phyloP scores from a whole-genome alignment of 2,888 invertebrate species.

The Diplolepis rosae region DNA sequence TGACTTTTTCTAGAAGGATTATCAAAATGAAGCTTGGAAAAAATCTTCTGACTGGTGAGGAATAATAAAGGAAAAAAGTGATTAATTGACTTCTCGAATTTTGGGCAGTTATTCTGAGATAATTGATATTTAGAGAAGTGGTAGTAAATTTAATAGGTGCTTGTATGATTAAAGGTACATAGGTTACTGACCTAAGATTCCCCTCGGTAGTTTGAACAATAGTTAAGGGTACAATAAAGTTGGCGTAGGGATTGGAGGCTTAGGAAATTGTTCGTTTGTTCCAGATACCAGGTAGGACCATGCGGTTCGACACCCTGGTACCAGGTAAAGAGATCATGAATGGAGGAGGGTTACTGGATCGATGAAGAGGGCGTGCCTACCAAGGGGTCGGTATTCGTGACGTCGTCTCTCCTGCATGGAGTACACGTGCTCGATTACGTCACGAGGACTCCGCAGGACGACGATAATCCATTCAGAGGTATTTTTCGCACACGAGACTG shows the following conservation, averaged over 20 bases:
- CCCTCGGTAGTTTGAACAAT: slow-evolving; percentile 17
- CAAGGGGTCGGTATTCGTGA: slow-evolving; percentile 60
- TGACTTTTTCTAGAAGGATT: too few relatives aligned
- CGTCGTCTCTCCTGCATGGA: slow-evolving; percentile 57
- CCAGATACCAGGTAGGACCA: slow-evolving; percentile 63
- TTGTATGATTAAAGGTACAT: slow-evolving; percentile 27
- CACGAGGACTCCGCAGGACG: slow-evolving; percentile 59
- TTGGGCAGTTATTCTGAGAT: too few relatives aligned
- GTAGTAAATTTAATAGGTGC: not conserved
- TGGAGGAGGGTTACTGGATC: slow-evolving; percentile 64
- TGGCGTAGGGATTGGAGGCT: slow-evolving; percentile 25
- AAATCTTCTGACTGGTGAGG: too few relatives aligned
- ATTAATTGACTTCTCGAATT: too few relatives aligned
- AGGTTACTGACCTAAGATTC: slow-evolving; percentile 55
- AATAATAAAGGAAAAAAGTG: too few relatives aligned
- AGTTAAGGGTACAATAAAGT: not conserved
- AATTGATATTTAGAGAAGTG: too few relatives aligned
- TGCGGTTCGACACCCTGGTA: slow-evolving; percentile 59
- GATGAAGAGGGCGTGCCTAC: slow-evolving; percentile 66
- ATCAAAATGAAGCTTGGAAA: too few relatives aligned
- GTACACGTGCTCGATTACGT: slow-evolving; percentile 69
- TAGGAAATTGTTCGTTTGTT: slow-evolving; percentile 55
- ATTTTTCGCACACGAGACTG: slow-evolving; percentile 21
- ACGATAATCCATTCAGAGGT: slow-evolving; percentile 53
- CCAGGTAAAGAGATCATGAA: slow-evolving; percentile 64